Base-by-base conservation (phyloP, 2,113 vertebrate species). In the Verasper variegatus region DNA sequence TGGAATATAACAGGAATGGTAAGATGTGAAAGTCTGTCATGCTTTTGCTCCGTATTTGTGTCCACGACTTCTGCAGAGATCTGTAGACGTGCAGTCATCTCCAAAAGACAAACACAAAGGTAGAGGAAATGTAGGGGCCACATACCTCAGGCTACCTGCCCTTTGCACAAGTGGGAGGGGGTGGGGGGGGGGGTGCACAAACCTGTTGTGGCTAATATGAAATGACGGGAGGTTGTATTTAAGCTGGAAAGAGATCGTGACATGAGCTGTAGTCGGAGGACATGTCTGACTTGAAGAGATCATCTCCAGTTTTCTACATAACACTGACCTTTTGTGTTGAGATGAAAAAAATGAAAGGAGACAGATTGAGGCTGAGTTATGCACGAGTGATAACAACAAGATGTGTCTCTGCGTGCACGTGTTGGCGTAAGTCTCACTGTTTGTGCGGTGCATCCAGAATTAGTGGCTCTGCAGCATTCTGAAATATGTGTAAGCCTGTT, bases 401-500 rank as follows among this genome's bases (percentile, higher is more conserved):
- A 51, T 6, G 47, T 18, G 47, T 51, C 0, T 49, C 4, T 49
- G 47, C 1, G 47, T 18, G 51, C 11, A 11, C 20, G 8, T n/a
- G 18, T 69, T 35, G 49, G 57, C 75, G n/a, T 35, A 21, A 24
- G 52, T 61, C 61, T 51, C 1, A 6, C 2, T 51, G 56, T 26
- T 4, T 57, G 56, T 57, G 56, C 26, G 56, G 23, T 27, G 24
- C 70, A 59, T 5, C 8, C 24, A 17, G 76, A 62, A 63, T 80
- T 20, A 71, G 71, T 4, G 52, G 54, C 62, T 68, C 47, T 73
- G 71, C 58, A 62, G 68, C 56, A 57, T 74, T 57, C 20, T 59
- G 64, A 68, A 76, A 80, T 82, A 80, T 42, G 31, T 82, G 87
- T 87, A 82, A 88, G 86, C 84, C 84, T 84, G 78, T 88, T 86